phyloP scores from a whole-genome alignment of 1,140 invertebrate species.

The Lerema accius region DNA sequence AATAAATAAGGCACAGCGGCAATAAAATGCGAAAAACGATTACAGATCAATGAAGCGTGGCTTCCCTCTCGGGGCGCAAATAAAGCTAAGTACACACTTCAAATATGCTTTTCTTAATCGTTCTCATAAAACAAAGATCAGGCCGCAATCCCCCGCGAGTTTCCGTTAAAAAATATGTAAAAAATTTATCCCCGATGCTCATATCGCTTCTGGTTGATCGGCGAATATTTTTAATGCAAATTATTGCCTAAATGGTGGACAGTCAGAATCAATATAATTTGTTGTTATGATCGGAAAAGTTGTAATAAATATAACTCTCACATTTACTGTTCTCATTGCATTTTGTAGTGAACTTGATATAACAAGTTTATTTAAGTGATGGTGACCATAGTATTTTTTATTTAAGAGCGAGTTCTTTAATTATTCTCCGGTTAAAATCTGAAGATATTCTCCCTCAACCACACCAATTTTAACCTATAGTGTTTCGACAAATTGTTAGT shows the following conservation, averaged over 20 bases:
- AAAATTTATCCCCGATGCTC: constrained; percentile 65
- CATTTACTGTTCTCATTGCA: no score
- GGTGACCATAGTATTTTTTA: no score
- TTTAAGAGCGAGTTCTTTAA: no score
- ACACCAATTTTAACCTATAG: no score
- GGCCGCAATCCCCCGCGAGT: constrained; percentile 62
- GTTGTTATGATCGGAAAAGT: no score
- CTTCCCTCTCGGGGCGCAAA: constrained; percentile 75
- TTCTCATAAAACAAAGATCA: constrained; percentile 83
- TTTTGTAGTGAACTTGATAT: no score
- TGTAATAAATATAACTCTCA: no score
- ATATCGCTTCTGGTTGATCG: constrained; percentile 61
- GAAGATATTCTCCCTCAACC: no score
- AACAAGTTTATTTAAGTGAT: no score
- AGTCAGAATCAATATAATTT: constrained; percentile 65
- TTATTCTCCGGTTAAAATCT: no score
- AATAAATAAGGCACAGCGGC: constrained; percentile 57
- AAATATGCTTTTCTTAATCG: constrained; percentile 83
- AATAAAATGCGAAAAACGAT: constrained; percentile 81
- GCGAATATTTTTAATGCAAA: constrained; percentile 67
- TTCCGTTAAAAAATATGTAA: constrained; percentile 58
- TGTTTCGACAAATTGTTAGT: no score
- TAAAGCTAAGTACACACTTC: constrained; percentile 80
- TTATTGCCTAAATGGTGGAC: constrained; percentile 59
- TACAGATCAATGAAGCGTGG: constrained; percentile 80